These are phyloP conservation scores for Sandelia bainsii DNA, from an alignment of 2,797 vertebrate species.

Conservation along the genomic window DNA sequence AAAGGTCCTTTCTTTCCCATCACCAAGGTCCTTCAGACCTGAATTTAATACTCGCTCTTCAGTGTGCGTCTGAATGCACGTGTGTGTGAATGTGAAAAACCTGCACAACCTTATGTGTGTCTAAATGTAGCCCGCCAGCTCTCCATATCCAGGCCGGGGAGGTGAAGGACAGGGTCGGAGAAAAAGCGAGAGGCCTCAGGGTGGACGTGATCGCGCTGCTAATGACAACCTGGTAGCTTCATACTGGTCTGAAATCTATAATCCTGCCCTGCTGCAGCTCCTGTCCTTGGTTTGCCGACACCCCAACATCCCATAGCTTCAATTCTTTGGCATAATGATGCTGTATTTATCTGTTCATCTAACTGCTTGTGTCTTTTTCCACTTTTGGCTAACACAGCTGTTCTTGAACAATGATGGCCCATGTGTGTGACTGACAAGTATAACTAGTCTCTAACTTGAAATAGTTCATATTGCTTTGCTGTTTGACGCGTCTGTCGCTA, in stretches of 20 bases:
- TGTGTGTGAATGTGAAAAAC: conserved; percentile 20
- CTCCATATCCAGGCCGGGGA: conserved; percentile 52
- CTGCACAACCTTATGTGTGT: conserved; percentile 31
- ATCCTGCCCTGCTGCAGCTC: conserved; percentile 36
- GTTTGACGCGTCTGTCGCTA: background rate
- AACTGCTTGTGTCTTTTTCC: background rate
- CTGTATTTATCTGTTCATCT: background rate
- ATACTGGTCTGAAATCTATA: conserved; percentile 34
- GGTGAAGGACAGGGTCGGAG: conserved; percentile 69
- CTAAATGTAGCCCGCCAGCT: conserved; percentile 47
- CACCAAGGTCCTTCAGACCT: conserved; percentile 43
- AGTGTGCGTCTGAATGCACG: conserved; percentile 14
- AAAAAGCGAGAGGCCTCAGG: conserved; percentile 44
- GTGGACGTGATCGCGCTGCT: conserved; percentile 61
- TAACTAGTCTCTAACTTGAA: background rate
- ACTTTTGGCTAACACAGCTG: background rate
- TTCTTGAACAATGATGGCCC: background rate
- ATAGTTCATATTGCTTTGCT: background rate
- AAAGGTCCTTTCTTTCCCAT: conserved; percentile 16
- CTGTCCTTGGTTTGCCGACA: conserved; percentile 37
- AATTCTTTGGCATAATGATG: conserved; percentile 14
- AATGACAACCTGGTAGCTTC: conserved; percentile 43
- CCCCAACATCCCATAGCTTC: conserved; percentile 8
- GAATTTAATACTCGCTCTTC: conserved; percentile 43
- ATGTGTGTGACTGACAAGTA: background rate